Conservation (phyloP, 2,113 vertebrate species). For the Hoplias malabaricus region DNA sequence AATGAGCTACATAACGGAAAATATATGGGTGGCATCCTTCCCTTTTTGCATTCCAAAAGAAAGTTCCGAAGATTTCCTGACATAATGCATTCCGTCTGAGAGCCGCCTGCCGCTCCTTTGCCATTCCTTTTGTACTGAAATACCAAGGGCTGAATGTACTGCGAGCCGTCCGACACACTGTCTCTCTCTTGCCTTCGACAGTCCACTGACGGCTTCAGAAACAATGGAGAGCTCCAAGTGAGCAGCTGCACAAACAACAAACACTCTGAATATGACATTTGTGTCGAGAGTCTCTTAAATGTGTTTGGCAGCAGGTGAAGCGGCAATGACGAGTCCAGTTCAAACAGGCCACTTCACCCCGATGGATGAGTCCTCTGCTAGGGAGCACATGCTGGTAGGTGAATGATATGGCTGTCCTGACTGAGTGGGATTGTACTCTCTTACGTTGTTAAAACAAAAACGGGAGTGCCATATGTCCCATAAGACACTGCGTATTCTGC, state of each 20-base stretch:
- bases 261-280: conserved; percentile 42
- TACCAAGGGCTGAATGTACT: conserved; percentile 5
- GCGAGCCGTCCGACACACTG: conserved; percentile 1
- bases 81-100: conserved; percentile 9
- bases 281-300: conserved; percentile 38
- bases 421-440: no score
- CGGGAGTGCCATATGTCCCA: no score
- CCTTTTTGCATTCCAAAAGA: conserved; percentile 15
- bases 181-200: neutral
- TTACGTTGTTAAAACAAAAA: no score
- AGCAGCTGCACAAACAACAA: conserved; percentile 35
- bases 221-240: conserved; percentile 22
- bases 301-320: conserved; percentile 16
- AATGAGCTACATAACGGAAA: conserved; percentile 37
- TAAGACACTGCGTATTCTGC: no score
- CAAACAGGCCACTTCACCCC: conserved; percentile 31
- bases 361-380: conserved; percentile 16
- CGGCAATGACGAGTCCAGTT: conserved; percentile 27
- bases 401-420: conserved; percentile 21
- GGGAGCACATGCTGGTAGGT: conserved; percentile 8
- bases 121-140: neutral
- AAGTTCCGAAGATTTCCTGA: conserved; percentile 20
- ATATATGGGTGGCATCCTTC: conserved; percentile 34
- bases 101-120: conserved; percentile 4
- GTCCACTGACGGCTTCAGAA: neutral